A percentile compares a stretch with the other conserved stretches of the same genome.
These are phyloP conservation scores for Parnassius apollo DNA, from an alignment of 2,888 invertebrate species.

Conservation along the genomic window DNA sequence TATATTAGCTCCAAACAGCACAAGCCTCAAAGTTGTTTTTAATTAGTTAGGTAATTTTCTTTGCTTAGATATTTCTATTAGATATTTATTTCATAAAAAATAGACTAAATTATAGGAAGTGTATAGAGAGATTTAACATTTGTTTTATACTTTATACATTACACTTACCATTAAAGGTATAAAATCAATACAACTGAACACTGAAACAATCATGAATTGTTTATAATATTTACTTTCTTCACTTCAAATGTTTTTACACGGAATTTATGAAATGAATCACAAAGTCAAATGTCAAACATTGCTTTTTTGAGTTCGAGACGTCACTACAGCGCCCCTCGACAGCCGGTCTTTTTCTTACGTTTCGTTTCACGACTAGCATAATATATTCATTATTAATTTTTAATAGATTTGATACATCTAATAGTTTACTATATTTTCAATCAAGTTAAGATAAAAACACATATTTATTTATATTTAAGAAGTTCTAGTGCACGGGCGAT, in stretches of 20 bases:
- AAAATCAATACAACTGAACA: neutral
- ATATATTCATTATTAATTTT: slow-evolving; percentile 37
- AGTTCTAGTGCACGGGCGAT: neutral
- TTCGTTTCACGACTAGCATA: slow-evolving; percentile 66
- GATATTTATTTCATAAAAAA: no score
- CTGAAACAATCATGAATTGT: neutral
- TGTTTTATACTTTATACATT: neutral
- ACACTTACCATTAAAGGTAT: slow-evolving; percentile 16
- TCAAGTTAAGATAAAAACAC: no score
- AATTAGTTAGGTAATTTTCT: no score
- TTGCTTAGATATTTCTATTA: no score
- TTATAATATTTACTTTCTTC: slow-evolving; percentile 30
- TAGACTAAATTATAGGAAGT: no score
- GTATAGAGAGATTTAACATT: neutral
- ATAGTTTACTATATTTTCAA: slow-evolving; percentile 1
- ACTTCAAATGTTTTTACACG: slow-evolving; percentile 45
- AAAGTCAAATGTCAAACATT: slow-evolving; percentile 67
- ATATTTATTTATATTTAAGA: no score
- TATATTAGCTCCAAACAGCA: no score
- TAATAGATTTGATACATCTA: slow-evolving; percentile 27
- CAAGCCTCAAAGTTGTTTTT: no score
- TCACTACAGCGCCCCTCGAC: slow-evolving; percentile 46
- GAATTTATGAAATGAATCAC: slow-evolving; percentile 58
- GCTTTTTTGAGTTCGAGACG: slow-evolving; percentile 48
- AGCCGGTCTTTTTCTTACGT: slow-evolving; percentile 55